Percentiles rank a stretch among this genome's conserved stretches.
phyloP scores from a whole-genome alignment of 1,140 invertebrate genomes.

The Papilio machaon region DNA sequence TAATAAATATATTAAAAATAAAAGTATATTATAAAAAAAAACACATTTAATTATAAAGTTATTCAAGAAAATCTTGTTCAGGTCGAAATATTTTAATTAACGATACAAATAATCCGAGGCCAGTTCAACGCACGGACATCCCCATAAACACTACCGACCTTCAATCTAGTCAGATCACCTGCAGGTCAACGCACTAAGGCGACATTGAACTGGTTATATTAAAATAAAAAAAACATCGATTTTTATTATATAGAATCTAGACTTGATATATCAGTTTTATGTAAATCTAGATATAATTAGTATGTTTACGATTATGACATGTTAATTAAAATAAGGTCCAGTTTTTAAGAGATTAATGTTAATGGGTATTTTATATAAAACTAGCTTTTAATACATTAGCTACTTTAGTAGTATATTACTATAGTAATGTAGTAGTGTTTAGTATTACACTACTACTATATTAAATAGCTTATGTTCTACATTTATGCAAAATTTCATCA shows the following conservation, averaged over 20 bases:
- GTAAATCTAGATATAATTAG: neutral
- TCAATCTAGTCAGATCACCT: constrained; percentile 14
- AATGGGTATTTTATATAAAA: neutral
- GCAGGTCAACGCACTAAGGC: neutral
- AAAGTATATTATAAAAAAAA: neutral
- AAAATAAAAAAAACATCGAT: constrained; percentile 23
- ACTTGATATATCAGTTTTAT: neutral
- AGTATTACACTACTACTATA: too few relatives aligned
- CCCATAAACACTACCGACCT: constrained; percentile 26
- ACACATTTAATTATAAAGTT: constrained; percentile 13
- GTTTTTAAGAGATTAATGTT: neutral
- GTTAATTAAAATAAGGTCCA: neutral
- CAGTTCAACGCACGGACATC: constrained; percentile 24
- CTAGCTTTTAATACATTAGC: too few relatives aligned
- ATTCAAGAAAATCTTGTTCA: constrained; percentile 10
- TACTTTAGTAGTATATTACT: too few relatives aligned
- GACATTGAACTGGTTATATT: constrained; percentile 8
- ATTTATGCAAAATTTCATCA: too few relatives aligned
- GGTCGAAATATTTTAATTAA: neutral
- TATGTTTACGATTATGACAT: neutral
- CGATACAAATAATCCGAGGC: neutral
- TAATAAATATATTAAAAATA: neutral
- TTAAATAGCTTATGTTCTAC: too few relatives aligned
- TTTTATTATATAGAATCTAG: neutral
- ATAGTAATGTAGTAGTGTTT: too few relatives aligned